A percentile compares a stretch with the other conserved stretches of the same genome.
Evolutionary conservation across 1,140 invertebrate genomes (phyloP).

Genomic region (Plectus sambesii): DNA sequence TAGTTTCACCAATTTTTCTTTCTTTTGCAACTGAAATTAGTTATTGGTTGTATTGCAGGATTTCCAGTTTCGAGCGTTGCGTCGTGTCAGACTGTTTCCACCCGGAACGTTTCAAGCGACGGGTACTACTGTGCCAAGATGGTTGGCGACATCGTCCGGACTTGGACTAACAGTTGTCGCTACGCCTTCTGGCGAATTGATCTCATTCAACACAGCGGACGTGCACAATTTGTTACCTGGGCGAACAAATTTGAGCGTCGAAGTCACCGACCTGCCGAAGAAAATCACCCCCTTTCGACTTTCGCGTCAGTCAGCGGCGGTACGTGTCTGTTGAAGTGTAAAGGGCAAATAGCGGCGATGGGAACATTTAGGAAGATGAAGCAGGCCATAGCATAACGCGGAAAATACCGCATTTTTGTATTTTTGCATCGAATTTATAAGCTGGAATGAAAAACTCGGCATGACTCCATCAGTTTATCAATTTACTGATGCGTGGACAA

Average conservation of each 20-base stretch:
- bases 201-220: slow-evolving; percentile 13
- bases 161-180: slow-evolving; percentile 25
- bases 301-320: slow-evolving; percentile 11
- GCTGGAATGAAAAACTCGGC: no score
- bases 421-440: not conserved
- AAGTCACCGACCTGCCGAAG: slow-evolving; percentile 21
- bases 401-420: no score
- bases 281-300: slow-evolving; percentile 11
- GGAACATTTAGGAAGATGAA: no score
- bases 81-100: slow-evolving; percentile 15
- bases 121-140: not conserved
- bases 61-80: slow-evolving; percentile 24
- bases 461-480: no score
- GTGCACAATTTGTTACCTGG: slow-evolving; percentile 19
- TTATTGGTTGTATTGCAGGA: no score
- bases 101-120: not conserved
- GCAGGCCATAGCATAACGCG: no score
- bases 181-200: slow-evolving; percentile 13
- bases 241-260: slow-evolving; percentile 11
- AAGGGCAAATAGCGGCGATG: no score
- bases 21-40: no score
- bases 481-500: no score
- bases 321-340: slow-evolving; percentile 5
- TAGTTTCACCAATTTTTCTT: not conserved
- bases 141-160: slow-evolving; percentile 23